Evolutionary conservation across 2,113 vertebrate genomes (phyloP).

Genomic region (Prionailurus viverrinus): DNA sequence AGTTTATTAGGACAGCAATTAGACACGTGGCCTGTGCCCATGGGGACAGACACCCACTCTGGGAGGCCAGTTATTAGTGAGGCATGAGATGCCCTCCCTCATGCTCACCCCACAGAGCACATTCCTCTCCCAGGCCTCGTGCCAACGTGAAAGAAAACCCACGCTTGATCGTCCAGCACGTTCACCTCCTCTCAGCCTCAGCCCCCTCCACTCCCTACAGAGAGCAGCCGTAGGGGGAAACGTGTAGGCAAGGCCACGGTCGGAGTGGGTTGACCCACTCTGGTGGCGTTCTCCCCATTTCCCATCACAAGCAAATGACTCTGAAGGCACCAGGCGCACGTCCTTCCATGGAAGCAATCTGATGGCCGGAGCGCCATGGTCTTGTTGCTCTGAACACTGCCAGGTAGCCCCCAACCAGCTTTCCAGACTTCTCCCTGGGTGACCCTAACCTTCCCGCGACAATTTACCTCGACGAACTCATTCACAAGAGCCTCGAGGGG

Average conservation of each 20-base stretch:
- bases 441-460: not conserved
- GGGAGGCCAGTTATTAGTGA: not conserved
- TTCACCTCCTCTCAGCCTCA: not conserved
- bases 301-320: not conserved
- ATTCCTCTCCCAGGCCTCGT: not conserved
- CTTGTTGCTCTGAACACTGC: not conserved
- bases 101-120: not conserved
- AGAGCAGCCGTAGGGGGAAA: not conserved
- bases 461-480: not conserved
- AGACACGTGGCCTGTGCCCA: not conserved
- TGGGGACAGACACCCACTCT: not conserved
- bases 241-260: too few species aligned
- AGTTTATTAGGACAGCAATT: not conserved
- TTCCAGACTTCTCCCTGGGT: not conserved
- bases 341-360: fast-evolving
- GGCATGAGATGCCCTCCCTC: not conserved
- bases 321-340: not conserved
- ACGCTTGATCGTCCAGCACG: fast-evolving
- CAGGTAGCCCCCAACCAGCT: fast-evolving
- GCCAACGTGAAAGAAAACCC: not conserved
- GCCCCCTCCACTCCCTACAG: not conserved
- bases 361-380: not conserved
- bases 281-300: not conserved
- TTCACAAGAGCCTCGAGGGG: not conserved
- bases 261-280: fast-evolving